Conservation (phyloP, 1,140 invertebrate species). For the Musca domestica region DNA sequence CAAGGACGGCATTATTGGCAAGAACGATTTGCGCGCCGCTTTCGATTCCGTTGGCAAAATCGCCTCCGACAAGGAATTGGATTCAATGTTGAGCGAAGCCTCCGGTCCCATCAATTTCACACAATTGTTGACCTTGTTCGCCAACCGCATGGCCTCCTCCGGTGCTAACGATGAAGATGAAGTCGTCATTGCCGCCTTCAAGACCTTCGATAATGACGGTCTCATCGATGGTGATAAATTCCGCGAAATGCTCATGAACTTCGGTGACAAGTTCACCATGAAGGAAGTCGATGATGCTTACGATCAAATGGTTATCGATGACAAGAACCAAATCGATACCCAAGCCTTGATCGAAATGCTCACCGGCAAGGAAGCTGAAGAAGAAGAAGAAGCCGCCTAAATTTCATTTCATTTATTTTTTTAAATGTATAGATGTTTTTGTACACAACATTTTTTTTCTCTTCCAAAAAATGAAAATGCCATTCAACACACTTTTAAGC, state of each 20-base stretch:
- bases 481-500: constrained; percentile 22
- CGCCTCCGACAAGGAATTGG: constrained; percentile 85
- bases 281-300: constrained; percentile 93
- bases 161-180: constrained; percentile 88
- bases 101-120: constrained; percentile 95
- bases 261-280: constrained; percentile 92
- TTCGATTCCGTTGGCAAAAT: constrained; percentile 93
- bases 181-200: constrained; percentile 91
- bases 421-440: constrained; percentile 6
- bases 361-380: constrained; percentile 77
- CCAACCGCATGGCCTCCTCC: constrained; percentile 78
- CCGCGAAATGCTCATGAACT: constrained; percentile 91
- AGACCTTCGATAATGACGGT: constrained; percentile 89
- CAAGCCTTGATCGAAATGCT: constrained; percentile 81
- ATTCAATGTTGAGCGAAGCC: constrained; percentile 87
- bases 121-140: constrained; percentile 88
- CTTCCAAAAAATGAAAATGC: constrained; percentile 1
- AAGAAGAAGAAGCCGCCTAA: constrained; percentile 60
- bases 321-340: constrained; percentile 90
- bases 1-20: constrained; percentile 96
- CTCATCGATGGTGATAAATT: constrained; percentile 87
- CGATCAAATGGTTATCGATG: constrained; percentile 93
- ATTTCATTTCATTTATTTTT: constrained; percentile 24
- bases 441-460: neutral
- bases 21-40: constrained; percentile 91